Base-by-base conservation (phyloP, 2,888 invertebrate genomes). In the Parelbella ahira region DNA sequence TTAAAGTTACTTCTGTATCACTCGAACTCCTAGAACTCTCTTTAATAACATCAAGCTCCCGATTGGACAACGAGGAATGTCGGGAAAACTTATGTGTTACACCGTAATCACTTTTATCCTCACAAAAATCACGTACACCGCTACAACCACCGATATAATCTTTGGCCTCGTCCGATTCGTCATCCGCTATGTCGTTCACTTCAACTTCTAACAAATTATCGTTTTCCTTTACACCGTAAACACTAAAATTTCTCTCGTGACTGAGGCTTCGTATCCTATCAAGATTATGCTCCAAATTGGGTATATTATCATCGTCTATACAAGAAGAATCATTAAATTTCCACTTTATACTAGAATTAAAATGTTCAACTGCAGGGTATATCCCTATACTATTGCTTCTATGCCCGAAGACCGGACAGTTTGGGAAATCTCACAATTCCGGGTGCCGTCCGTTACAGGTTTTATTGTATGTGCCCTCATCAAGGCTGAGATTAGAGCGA, bases 401-500 rank as follows among this genome's bases (percentile, higher is more conserved):
- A 59, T 87, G 87, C 73, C 88, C 88, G 78, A 83, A 80, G 50
- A 86, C 77, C 81, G 86, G 87, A 62, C 87, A 87, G 54, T 82
- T 83, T 60, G 78, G 81, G 66, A 71, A 88, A 52, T 88, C 88
- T 88, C 88, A 88, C 88, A 88, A 88, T 51, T 88, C 88, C 37
- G 86, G 84, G 54, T 87, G 87, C 48, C 88, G 65, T 9, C 84
- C 82, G 45, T 86, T 88, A 60, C 88, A 88, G 23, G 65, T 63
- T 56, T 87, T 88, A 60, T 71, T 80, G 63, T 87, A 86, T 43
- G 86, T 81, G 10, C 84, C 68, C 49, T 88, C 88, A 62, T 88
- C 87, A 45, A 88, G 69, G 46, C 88, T 88, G 30, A 88, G 63
- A 53, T 88, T 88, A 2, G 88, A 88, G 42, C 88, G 74, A 6